Conservation (phyloP, 2,113 vertebrate species). For the Dipodomys stephensi region DNA sequence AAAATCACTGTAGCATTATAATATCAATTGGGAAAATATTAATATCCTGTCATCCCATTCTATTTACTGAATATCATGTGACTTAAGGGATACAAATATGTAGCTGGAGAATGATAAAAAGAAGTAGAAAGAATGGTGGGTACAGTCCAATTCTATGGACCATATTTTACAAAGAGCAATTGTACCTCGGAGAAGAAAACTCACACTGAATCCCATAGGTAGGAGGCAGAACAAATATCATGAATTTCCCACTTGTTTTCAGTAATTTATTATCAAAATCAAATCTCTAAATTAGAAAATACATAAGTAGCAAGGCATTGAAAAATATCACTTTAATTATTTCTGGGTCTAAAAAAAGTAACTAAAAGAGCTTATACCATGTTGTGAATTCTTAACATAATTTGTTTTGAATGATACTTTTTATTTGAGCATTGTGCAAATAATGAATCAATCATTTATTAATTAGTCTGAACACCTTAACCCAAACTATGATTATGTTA, state of each 20-base stretch:
- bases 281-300: slow-evolving; percentile 4
- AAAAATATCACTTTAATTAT: background rate
- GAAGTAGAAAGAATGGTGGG: background rate
- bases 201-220: background rate
- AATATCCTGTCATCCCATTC: background rate
- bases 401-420: background rate
- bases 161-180: background rate
- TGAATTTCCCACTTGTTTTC: background rate
- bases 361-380: background rate
- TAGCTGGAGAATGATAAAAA: background rate
- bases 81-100: background rate
- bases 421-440: background rate
- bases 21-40: background rate
- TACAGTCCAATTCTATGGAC: background rate
- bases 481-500: slow-evolving; percentile 23
- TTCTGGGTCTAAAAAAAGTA: background rate
- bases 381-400: background rate
- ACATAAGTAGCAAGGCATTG: background rate
- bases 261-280: slow-evolving; percentile 22
- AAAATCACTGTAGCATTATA: background rate
- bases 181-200: background rate
- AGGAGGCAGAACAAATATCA: background rate
- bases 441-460: background rate
- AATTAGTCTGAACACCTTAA: background rate
- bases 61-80: background rate